Percentiles rank a stretch among this genome's conserved stretches.
Conservation (phyloP, 2,888 invertebrate genomes). For the Apodemia duryi region DNA sequence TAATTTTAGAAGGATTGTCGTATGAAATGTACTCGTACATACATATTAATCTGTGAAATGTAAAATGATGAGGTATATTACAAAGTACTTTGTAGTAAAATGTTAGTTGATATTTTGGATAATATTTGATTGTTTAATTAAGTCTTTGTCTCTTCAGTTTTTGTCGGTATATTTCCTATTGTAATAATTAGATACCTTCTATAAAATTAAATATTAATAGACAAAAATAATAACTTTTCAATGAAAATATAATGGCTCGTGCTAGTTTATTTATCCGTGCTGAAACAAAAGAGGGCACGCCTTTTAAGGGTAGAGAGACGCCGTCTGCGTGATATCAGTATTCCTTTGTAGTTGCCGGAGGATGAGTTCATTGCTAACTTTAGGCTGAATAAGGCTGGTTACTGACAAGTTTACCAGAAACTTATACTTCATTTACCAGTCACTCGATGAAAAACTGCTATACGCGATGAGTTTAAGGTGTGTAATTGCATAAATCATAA, state of each 20-base stretch:
- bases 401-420: constrained; percentile 11
- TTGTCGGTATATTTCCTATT: too few species aligned
- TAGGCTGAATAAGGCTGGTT: constrained; percentile 14
- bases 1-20: too few species aligned
- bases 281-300: constrained; percentile 2
- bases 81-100: too few species aligned
- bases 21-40: too few species aligned
- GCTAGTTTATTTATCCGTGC: not conserved
- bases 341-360: constrained; percentile 19
- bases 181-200: too few species aligned
- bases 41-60: too few species aligned
- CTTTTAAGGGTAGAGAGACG: constrained; percentile 18
- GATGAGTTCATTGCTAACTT: constrained; percentile 14
- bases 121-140: too few species aligned
- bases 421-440: constrained; percentile 8
- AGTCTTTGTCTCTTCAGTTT: too few species aligned
- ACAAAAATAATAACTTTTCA: not conserved
- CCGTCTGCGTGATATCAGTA: constrained; percentile 15
- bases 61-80: too few species aligned
- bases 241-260: not conserved
- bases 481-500: not conserved
- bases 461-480: constrained; percentile 17
- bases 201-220: not conserved
- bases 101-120: too few species aligned
- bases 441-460: constrained; percentile 12